phyloP scores from a whole-genome alignment of 2,888 invertebrate genomes.

The Sepiola atlantica region DNA sequence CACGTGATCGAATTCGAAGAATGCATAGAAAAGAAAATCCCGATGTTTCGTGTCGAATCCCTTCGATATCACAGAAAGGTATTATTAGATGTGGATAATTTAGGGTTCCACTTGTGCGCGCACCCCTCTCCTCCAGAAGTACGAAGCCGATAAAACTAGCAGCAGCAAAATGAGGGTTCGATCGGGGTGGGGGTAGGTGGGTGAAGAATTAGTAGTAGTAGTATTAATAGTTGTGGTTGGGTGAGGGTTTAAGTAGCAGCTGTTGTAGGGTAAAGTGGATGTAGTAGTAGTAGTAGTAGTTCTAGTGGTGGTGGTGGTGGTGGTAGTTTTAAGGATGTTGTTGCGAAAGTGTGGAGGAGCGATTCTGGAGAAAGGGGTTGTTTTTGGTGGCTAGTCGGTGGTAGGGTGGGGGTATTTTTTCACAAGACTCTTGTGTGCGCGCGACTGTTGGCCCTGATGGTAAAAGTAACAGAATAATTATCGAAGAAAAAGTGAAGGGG shows the following conservation, averaged over 20 bases:
- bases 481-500: too few relatives aligned
- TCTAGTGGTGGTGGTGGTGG: neutral
- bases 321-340: neutral
- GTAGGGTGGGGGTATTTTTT: conserved; percentile 2
- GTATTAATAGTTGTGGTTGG: neutral
- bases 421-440: neutral
- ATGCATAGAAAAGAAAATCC: neutral
- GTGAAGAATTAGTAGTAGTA: neutral
- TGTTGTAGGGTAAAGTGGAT: neutral
- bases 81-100: neutral
- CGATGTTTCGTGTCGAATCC: neutral
- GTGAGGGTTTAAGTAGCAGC: neutral
- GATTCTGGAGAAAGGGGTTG: neutral
- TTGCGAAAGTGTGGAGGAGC: neutral
- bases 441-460: neutral
- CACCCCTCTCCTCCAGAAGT: neutral
- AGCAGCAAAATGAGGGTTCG: neutral
- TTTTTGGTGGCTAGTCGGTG: neutral
- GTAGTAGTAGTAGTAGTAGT: neutral
- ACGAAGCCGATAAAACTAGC: neutral
- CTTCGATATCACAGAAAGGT: neutral
- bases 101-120: neutral
- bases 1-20: neutral
- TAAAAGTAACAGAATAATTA: too few relatives aligned
- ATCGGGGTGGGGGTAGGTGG: too few relatives aligned